These are phyloP conservation scores for Leptodactylus fuscus DNA, from an alignment of 2,113 vertebrate genomes.

Conservation along the genomic window DNA sequence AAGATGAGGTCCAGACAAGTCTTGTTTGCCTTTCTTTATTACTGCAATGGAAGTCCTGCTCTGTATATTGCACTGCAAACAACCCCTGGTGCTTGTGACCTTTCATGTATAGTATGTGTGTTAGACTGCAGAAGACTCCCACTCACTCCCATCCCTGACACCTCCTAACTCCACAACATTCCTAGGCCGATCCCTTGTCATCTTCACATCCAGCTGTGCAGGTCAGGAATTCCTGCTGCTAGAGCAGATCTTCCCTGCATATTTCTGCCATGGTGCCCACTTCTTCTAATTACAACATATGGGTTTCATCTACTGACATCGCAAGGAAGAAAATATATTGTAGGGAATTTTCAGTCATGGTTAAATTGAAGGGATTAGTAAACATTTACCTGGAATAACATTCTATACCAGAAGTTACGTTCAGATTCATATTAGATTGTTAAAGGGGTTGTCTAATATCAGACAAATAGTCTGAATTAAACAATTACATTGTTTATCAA, in stretches of 20 bases:
- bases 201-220: neutral
- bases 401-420: neutral
- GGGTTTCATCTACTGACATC: neutral
- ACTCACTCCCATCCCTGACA: slow-evolving; percentile 11
- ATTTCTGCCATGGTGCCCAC: neutral
- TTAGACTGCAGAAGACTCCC: neutral
- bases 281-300: slow-evolving; percentile 11
- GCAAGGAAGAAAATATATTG: neutral
- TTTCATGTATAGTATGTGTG: neutral
- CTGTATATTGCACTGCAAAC: neutral
- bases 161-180: slow-evolving; percentile 32
- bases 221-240: slow-evolving; percentile 19
- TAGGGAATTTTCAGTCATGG: neutral
- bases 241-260: neutral
- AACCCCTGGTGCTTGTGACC: neutral
- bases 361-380: neutral
- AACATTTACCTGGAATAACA: neutral
- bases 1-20: neutral
- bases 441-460: too few species aligned
- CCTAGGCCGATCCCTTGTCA: slow-evolving; percentile 13
- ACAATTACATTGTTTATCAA: too few species aligned
- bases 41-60: neutral
- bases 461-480: too few species aligned
- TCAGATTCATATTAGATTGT: neutral
- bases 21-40: neutral